phyloP scores from a whole-genome alignment of 1,140 invertebrate genomes.

The Chelonus insularis region DNA sequence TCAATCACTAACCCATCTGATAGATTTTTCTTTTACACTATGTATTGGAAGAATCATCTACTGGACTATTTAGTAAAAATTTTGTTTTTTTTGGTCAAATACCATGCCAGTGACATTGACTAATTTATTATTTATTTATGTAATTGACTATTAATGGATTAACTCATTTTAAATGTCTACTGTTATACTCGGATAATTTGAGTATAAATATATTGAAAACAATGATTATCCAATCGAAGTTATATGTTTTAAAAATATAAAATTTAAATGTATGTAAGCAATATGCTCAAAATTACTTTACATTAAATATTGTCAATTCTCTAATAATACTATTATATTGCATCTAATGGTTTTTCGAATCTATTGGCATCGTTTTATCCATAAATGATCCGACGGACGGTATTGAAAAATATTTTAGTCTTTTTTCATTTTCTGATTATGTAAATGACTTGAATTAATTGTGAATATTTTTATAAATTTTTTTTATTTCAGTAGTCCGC shows the following conservation, averaged over 20 bases:
- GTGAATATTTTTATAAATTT: not conserved
- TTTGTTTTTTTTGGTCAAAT: no score
- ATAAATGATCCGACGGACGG: not conserved
- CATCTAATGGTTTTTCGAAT: not conserved
- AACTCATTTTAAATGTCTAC: no score
- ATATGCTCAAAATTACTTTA: not conserved
- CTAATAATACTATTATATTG: not conserved
- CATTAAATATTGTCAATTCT: not conserved
- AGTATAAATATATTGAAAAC: no score
- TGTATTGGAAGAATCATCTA: no score
- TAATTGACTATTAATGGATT: no score
- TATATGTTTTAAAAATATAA: not conserved
- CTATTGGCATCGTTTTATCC: not conserved
- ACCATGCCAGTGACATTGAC: no score
- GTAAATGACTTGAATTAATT: not conserved
- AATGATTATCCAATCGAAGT: no score
- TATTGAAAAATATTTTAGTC: not conserved
- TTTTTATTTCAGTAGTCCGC: not conserved
- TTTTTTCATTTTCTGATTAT: not conserved
- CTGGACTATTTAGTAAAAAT: no score
- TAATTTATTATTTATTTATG: no score
- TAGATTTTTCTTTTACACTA: no score
- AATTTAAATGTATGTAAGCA: not conserved
- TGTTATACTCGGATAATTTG: no score
- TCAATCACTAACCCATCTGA: no score